Evolutionary conservation across 2,888 invertebrate genomes (phyloP).

Genomic region (Drosophila yooni): DNA sequence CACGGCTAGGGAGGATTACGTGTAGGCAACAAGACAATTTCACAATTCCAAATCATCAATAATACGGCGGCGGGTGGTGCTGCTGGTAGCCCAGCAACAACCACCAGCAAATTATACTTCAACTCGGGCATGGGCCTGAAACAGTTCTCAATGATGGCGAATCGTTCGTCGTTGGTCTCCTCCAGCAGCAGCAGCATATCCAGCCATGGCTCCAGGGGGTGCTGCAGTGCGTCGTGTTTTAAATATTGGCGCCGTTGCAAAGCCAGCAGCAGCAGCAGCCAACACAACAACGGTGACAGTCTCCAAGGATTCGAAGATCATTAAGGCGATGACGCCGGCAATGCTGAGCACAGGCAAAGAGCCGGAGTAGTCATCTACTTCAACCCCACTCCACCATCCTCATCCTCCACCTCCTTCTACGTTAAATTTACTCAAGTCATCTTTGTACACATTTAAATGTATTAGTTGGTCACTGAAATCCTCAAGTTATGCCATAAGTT

Average conservation of each 20-base stretch:
- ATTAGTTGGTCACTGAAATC: slow-evolving; percentile 17
- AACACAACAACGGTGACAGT: slow-evolving; percentile 32
- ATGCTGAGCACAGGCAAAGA: slow-evolving; percentile 25
- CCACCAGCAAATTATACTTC: slow-evolving; percentile 46
- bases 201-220: slow-evolving; percentile 46
- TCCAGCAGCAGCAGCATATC: slow-evolving; percentile 17
- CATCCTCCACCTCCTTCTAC: not conserved
- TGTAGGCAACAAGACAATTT: slow-evolving; percentile 52
- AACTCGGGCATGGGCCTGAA: slow-evolving; percentile 64
- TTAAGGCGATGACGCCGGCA: slow-evolving; percentile 42
- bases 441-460: slow-evolving; percentile 17
- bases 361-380: slow-evolving; percentile 6
- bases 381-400: not conserved
- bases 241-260: slow-evolving; percentile 54
- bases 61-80: slow-evolving; percentile 6
- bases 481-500: slow-evolving; percentile 49
- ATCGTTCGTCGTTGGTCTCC: slow-evolving; percentile 31
- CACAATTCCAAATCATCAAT: slow-evolving; percentile 68
- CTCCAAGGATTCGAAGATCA: slow-evolving; percentile 53
- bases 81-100: slow-evolving; percentile 2
- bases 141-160: slow-evolving; percentile 63
- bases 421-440: slow-evolving; percentile 12
- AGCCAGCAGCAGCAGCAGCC: slow-evolving; percentile 14
- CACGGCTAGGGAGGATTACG: slow-evolving; percentile 42
- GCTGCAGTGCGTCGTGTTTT: slow-evolving; percentile 63